Base-by-base conservation (phyloP, 2,797 vertebrate genomes). In the Ceryle rudis region DNA sequence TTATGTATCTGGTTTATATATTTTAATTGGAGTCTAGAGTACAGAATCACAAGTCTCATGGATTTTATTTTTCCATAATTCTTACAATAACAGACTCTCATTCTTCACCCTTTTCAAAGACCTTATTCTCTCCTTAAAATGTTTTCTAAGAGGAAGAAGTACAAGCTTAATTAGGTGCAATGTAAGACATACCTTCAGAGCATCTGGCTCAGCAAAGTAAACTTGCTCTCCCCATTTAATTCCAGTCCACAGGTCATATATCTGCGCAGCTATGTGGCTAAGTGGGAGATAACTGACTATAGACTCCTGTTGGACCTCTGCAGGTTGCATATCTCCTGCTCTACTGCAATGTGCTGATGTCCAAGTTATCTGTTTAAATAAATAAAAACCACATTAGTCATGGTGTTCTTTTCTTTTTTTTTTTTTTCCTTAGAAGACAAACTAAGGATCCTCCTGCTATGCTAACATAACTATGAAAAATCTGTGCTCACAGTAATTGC, bases 201-300 rank as follows among this genome's bases (percentile, higher is more conserved):
- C 99, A 31, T 99, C 98, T 6, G 99, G 98, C 47, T 99, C 98
- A 15, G 99, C 99, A 95, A 99, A 99, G 97, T 98, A 99, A 58
- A 99, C 98, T 85, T 98, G 98, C 70, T 98, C 98, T 66, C 99
- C 99, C 98, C 98, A 99, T 84, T 98, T 98, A 96, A 99, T 99
- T 49, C 98, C 98, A 0, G 98, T 98, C 99, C 99, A 99, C 61
- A 99, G 95, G 95, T 99, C 99, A 15, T 98, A 99, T 31, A 99
- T 98, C 97, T 99, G 99, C 8, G 98, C 99, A 3, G 99, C 99
- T 22, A 99, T 98, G 81, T 99, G 99, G 96, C 99, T 99, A 84
- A 99, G 98, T 3, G 99, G 99, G 62, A 99, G 97, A 93, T 99
- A 99, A 95, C 99, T 99, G 90, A 99, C 98, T 20, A 99, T 97